Percentiles rank a stretch among this genome's conserved stretches.
These are phyloP conservation scores for Monodelphis domestica DNA, from an alignment of 2,797 vertebrate species.

Conservation along the genomic window DNA sequence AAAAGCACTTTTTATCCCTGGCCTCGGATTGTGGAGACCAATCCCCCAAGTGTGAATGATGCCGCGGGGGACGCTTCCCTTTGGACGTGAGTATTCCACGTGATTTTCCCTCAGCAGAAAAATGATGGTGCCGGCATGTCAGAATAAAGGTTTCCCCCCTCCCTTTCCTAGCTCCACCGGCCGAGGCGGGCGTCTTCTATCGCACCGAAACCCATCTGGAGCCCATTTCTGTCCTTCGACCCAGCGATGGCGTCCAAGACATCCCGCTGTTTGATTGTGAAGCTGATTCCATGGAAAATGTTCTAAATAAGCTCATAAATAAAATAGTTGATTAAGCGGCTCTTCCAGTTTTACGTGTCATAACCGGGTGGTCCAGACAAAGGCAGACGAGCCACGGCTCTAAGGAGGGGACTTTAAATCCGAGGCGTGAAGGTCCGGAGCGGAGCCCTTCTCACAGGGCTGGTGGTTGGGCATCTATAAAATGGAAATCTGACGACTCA, in stretches of 20 bases:
- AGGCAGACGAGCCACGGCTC: not conserved
- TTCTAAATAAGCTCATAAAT: too few species aligned
- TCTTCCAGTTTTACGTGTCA: not conserved
- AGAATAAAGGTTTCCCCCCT: not conserved
- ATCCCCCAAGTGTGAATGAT: constrained; percentile 88
- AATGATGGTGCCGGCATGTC: constrained; percentile 5
- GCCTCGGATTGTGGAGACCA: constrained; percentile 87
- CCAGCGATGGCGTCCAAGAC: not conserved
- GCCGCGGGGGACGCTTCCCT: not conserved
- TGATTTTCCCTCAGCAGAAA: not conserved
- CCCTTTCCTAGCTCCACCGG: not conserved
- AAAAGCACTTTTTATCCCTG: constrained; percentile 90
- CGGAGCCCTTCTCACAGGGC: too few species aligned
- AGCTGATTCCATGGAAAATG: too few species aligned
- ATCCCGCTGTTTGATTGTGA: not conserved
- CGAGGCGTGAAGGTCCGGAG: too few species aligned
- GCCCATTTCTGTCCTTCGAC: not conserved
- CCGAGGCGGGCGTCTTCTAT: not conserved
- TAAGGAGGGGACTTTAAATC: not conserved
- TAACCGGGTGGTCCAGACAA: not conserved
- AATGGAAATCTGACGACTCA: not conserved
- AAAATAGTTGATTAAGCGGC: too few species aligned
- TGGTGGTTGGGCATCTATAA: not conserved
- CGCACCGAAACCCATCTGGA: not conserved
- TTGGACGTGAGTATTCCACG: constrained; percentile 48